Base-by-base conservation (phyloP, 2,113 vertebrate species). In the Tympanuchus pallidicinctus region DNA sequence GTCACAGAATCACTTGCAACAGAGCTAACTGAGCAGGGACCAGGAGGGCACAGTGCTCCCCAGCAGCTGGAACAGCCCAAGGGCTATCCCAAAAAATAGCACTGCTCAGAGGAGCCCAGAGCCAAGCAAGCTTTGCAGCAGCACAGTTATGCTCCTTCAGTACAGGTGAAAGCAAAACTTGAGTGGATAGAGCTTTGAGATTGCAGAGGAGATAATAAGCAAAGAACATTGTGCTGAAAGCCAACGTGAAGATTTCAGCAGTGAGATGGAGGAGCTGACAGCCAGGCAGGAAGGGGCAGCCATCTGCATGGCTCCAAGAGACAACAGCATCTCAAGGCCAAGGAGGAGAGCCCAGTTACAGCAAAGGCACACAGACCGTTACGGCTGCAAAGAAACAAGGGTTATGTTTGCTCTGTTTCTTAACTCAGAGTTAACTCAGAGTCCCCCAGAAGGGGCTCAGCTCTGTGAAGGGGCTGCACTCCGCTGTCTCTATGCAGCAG, bases 11-110 rank as follows among this genome's bases (percentile, higher is more conserved):
- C 36, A 17, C 48, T 81, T 75, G 65, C 1, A 0, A 85, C 91
- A 89, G 64, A 87, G 17, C 57, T n/a, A 34, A 36, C 30, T 36
- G 64, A 84, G 56, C 80, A 27, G 0, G 50, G 36, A 90, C 25
- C 9, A 76, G 18, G 40, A 27, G 0, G 1, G 42, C 2, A 18
- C 56, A 11, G 22, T 4, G 0, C 18, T 65, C 15, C 43, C 63
- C 6, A 5, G 38, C 11, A 64, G 79, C 54, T 82, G 63, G 40
- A 76, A 74, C 20, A 61, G 59, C 48, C 84, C 77, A 10, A 77
- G 66, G 54, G 25, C 61, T 4, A 1, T 1, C 54, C 17, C 57
- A 54, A 75, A 72, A 30, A 54, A 21, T 64, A 65, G 8, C 86
- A 28, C 3, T 8, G 2, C 22, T 71, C 20, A 10, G 47, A 75